phyloP scores from a whole-genome alignment of 2,888 invertebrate species.

The Abscondita cerata region DNA sequence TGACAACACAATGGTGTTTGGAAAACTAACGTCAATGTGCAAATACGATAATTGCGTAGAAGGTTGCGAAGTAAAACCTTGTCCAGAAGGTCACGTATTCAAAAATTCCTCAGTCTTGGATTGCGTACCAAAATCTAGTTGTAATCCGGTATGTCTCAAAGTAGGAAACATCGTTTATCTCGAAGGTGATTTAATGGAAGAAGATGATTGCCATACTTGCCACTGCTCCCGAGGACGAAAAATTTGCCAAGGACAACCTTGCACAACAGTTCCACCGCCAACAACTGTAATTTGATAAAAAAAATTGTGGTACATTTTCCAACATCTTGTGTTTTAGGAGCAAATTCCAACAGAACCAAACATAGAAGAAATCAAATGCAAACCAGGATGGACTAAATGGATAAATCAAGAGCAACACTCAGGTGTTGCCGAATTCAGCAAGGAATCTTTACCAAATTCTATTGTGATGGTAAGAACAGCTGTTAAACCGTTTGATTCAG shows the following conservation, averaged over 20 bases:
- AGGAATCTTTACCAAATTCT: conserved; percentile 65
- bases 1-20: conserved; percentile 75
- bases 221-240: conserved; percentile 73
- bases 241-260: conserved; percentile 76
- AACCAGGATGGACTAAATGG: conserved; percentile 82
- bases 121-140: conserved; percentile 77
- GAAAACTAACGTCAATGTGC: conserved; percentile 69
- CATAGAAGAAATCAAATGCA: conserved; percentile 59
- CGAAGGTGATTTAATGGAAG: conserved; percentile 79
- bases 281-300: not conserved
- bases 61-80: conserved; percentile 80
- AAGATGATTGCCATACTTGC: conserved; percentile 83
- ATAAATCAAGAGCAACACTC: conserved; percentile 66
- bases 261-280: conserved; percentile 58
- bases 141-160: conserved; percentile 73
- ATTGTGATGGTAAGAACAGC: conserved; percentile 61
- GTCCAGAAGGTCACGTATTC: conserved; percentile 77
- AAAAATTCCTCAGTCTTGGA: conserved; percentile 70
- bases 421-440: conserved; percentile 57
- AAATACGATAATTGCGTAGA: conserved; percentile 80
- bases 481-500: not conserved
- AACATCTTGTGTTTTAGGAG: not conserved
- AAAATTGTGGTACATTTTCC: not conserved
- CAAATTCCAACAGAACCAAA: conserved; percentile 36
- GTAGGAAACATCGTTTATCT: conserved; percentile 72